These are phyloP conservation scores for Catharus fuscescens DNA, from an alignment of 2,113 vertebrate species.

Conservation along the genomic window DNA sequence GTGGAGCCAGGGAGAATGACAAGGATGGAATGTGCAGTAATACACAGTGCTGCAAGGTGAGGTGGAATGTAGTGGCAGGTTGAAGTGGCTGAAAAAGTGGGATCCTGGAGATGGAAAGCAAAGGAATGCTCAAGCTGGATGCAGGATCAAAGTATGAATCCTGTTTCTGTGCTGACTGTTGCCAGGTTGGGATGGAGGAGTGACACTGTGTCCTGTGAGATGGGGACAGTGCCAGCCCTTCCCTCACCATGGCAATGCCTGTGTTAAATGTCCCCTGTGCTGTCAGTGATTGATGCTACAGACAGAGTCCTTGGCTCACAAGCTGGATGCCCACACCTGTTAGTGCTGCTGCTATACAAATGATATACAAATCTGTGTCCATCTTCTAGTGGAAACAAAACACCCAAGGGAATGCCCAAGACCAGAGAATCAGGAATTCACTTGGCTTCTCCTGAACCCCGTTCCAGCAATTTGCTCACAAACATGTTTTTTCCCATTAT, in stretches of 20 bases:
- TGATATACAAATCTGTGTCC: not conserved
- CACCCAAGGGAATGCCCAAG: not conserved
- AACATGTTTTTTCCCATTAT: rapidly evolving
- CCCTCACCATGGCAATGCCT: rapidly evolving
- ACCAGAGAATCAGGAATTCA: not conserved
- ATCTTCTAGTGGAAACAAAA: not conserved
- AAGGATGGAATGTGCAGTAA: no score
- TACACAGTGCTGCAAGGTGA: not conserved
- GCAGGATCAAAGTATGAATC: not conserved
- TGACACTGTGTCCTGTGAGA: not conserved
- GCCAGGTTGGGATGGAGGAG: not conserved
- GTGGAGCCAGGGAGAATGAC: not conserved
- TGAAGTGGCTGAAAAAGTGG: not conserved
- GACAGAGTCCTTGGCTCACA: not conserved
- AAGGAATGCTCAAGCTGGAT: no score
- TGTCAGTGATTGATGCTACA: not conserved
- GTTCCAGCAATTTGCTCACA: not conserved
- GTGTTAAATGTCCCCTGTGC: rapidly evolving
- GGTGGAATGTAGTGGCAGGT: not conserved
- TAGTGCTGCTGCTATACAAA: not conserved
- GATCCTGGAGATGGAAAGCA: not conserved
- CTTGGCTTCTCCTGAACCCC: not conserved
- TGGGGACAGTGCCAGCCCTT: not conserved
- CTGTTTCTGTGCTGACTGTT: not conserved
- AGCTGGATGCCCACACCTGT: not conserved